Percentiles rank a stretch among this genome's conserved stretches.
Conservation (phyloP, 1,140 invertebrate species). For the Drosophila suzukii region DNA sequence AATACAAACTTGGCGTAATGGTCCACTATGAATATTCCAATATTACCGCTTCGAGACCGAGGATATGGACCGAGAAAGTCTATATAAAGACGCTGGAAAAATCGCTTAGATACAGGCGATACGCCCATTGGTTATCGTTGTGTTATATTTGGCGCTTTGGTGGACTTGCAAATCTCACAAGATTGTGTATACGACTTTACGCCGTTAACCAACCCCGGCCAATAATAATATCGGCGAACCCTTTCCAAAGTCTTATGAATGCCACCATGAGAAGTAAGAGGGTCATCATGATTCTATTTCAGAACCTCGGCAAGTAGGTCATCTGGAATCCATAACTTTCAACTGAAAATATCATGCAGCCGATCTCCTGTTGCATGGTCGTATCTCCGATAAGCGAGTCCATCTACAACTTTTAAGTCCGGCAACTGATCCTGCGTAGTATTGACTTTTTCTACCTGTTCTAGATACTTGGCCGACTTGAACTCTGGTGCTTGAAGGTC, state of each 20-base stretch:
- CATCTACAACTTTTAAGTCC: too few relatives aligned
- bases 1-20: conserved; percentile 33
- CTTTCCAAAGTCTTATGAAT: background rate
- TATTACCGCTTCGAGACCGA: conserved; percentile 20
- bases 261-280: conserved; percentile 4
- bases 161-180: conserved; percentile 15
- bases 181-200: conserved; percentile 10
- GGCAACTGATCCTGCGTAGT: background rate
- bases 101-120: background rate
- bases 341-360: too few relatives aligned
- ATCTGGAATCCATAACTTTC: too few relatives aligned
- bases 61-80: conserved; percentile 43
- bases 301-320: too few relatives aligned
- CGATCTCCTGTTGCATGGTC: too few relatives aligned
- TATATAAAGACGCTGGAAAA: conserved; percentile 26
- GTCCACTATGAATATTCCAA: conserved; percentile 26
- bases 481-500: background rate
- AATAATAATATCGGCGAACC: conserved; percentile 3
- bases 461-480: background rate
- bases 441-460: too few relatives aligned
- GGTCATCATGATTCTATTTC: too few relatives aligned
- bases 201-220: background rate
- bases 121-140: too few relatives aligned
- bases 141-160: conserved; percentile 9
- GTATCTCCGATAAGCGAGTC: too few relatives aligned